A percentile compares a stretch with the other conserved stretches of the same genome.
Evolutionary conservation across 1,140 invertebrate species (phyloP).

Genomic region (Calliphora vicina): DNA sequence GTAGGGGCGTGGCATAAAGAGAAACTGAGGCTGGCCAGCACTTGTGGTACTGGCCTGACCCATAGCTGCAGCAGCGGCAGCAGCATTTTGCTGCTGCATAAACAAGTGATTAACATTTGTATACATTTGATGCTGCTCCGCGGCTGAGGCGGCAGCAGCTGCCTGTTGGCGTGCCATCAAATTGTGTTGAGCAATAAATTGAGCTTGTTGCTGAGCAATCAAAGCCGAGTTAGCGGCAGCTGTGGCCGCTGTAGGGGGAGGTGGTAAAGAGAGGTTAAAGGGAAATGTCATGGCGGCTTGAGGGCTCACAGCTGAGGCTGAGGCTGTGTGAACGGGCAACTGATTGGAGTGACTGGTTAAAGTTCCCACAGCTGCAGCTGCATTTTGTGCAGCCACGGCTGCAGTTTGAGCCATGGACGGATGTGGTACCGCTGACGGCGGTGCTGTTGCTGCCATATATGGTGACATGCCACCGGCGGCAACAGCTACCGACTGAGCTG

Average conservation of each 20-base stretch:
- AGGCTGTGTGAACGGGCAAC: conserved; percentile 20
- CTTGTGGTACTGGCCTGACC: not conserved
- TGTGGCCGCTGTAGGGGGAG: conserved; percentile 40
- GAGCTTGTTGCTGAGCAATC: conserved; percentile 60
- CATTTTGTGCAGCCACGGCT: conserved; percentile 37
- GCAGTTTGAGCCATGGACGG: conserved; percentile 19
- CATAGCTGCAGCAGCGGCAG: conserved; percentile 44
- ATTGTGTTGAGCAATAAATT: conserved; percentile 62
- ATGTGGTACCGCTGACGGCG: conserved; percentile 34
- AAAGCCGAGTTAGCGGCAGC: conserved; percentile 51
- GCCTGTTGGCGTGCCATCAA: conserved; percentile 57
- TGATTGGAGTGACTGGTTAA: conserved; percentile 40
- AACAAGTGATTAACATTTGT: conserved; percentile 54
- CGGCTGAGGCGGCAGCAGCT: conserved; percentile 52
- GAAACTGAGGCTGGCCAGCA: conserved; percentile 53
- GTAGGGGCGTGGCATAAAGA: conserved; percentile 59
- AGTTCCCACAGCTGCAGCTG: conserved; percentile 38
- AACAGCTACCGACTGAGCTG: conserved; percentile 45
- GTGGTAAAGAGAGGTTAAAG: conserved; percentile 48
- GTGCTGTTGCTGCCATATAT: conserved; percentile 29
- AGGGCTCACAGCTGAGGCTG: conserved; percentile 39
- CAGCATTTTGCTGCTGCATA: conserved; percentile 49
- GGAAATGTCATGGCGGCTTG: conserved; percentile 44
- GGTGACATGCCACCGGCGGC: conserved; percentile 34
- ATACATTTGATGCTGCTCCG: conserved; percentile 56